Evolutionary conservation across 2,888 invertebrate genomes (phyloP).

Genomic region (Acanthococcus lagerstroemiae): DNA sequence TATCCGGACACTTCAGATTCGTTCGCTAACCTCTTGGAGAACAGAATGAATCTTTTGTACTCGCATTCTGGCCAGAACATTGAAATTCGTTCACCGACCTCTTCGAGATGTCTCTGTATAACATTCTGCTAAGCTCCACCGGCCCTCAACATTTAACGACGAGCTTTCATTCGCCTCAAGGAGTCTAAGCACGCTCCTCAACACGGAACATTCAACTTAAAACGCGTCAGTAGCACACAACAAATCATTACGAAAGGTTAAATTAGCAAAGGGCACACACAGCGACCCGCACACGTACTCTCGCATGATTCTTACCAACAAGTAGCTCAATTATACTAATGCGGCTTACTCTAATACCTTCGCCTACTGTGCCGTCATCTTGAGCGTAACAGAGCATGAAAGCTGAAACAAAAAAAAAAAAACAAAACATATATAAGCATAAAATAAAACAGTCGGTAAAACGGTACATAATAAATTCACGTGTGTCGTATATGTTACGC

Average conservation of each 20-base stretch:
- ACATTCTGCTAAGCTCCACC: background rate
- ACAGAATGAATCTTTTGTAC: too few species aligned
- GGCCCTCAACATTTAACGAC: background rate
- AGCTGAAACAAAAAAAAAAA: slow-evolving; percentile 53
- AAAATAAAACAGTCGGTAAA: slow-evolving; percentile 1
- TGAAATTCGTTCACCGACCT: too few species aligned
- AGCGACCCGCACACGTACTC: background rate
- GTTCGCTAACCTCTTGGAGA: too few species aligned
- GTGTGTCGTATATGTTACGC: too few species aligned
- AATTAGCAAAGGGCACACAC: background rate
- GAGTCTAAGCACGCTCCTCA: background rate
- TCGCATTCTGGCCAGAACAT: too few species aligned
- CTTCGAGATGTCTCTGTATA: too few species aligned
- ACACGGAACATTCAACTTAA: background rate
- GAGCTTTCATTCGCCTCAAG: background rate
- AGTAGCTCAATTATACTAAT: slow-evolving; percentile 40
- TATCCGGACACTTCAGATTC: too few species aligned
- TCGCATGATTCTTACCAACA: slow-evolving; percentile 38
- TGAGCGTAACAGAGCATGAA: slow-evolving; percentile 92
- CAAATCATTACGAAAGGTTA: background rate
- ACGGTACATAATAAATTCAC: too few species aligned
- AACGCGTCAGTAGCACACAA: slow-evolving; percentile 42
- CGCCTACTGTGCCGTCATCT: slow-evolving; percentile 79
- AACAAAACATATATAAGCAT: slow-evolving; percentile 18
- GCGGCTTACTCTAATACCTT: slow-evolving; percentile 54